Evolutionary conservation across 2,888 invertebrate genomes (phyloP).

Genomic region (Eurytoma adleriae): DNA sequence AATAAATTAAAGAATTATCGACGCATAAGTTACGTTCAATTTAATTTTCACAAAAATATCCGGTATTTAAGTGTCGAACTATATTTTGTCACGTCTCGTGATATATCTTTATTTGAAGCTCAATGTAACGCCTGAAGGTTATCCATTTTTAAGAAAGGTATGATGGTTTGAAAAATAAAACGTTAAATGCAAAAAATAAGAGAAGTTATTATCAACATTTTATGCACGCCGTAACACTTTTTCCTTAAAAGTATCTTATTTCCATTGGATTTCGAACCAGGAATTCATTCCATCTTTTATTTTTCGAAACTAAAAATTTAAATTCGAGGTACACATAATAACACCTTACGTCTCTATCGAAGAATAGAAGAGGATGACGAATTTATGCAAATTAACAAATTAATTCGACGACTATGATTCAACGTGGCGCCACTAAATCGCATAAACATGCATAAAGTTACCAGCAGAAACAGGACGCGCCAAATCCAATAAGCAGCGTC

Average conservation of each 20-base stretch:
- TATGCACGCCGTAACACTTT: too few relatives aligned
- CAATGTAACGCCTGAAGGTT: too few relatives aligned
- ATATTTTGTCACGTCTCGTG: neutral
- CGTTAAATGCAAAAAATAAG: too few relatives aligned
- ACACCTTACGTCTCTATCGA: neutral
- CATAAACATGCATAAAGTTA: neutral
- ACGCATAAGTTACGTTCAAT: neutral
- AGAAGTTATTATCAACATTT: too few relatives aligned
- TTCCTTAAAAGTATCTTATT: too few relatives aligned
- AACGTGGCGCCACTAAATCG: neutral
- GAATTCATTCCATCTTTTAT: too few relatives aligned
- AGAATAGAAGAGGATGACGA: neutral
- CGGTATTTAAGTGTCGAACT: neutral
- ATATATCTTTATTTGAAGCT: neutral
- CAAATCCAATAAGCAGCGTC: neutral
- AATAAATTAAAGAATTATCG: neutral
- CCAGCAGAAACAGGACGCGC: too few relatives aligned
- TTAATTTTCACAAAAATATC: neutral
- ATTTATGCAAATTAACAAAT: slow-evolving; percentile 30
- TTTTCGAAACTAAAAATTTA: too few relatives aligned
- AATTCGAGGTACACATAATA: too few relatives aligned
- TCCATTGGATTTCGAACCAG: too few relatives aligned
- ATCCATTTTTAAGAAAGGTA: too few relatives aligned
- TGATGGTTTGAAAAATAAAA: too few relatives aligned
- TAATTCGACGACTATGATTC: neutral